Evolutionary conservation across 2,113 vertebrate species (phyloP).

Genomic region (Turdus rufiventris): DNA sequence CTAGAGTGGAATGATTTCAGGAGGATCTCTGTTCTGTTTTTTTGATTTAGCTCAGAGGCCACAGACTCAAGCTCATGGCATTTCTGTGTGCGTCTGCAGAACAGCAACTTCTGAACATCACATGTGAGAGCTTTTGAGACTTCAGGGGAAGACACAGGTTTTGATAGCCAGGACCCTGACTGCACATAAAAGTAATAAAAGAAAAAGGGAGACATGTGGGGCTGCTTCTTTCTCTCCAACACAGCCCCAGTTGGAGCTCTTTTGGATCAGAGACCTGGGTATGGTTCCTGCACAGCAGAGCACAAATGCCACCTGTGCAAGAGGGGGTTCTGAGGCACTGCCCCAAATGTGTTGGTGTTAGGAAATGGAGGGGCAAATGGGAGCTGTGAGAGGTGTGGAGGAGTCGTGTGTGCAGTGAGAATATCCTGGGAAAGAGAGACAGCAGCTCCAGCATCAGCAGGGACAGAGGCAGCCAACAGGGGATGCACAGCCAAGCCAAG

Average conservation of each 20-base stretch:
- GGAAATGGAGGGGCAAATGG: not conserved
- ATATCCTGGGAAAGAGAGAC: not conserved
- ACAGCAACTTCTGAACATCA: not conserved
- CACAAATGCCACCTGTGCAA: not conserved
- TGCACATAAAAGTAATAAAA: not conserved
- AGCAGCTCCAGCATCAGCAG: not conserved
- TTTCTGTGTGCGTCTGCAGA: not conserved
- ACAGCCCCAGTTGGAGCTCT: not conserved
- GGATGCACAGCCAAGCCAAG: not conserved
- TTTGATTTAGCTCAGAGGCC: not conserved
- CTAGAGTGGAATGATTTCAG: not conserved
- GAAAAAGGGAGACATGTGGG: not conserved
- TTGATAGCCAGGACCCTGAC: not conserved
- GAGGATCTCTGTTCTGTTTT: not conserved
- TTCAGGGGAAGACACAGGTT: not conserved
- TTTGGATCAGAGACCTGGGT: not conserved
- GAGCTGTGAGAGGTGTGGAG: not conserved
- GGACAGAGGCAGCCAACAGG: not conserved
- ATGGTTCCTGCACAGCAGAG: not conserved
- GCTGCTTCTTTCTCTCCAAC: not conserved
- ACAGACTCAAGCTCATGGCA: not conserved
- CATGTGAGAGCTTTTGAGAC: accelerated
- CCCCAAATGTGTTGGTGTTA: not conserved
- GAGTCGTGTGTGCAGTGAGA: not conserved
- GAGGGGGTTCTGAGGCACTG: not conserved